Conservation (phyloP, 2,888 invertebrate genomes). For the Euphydryas editha region DNA sequence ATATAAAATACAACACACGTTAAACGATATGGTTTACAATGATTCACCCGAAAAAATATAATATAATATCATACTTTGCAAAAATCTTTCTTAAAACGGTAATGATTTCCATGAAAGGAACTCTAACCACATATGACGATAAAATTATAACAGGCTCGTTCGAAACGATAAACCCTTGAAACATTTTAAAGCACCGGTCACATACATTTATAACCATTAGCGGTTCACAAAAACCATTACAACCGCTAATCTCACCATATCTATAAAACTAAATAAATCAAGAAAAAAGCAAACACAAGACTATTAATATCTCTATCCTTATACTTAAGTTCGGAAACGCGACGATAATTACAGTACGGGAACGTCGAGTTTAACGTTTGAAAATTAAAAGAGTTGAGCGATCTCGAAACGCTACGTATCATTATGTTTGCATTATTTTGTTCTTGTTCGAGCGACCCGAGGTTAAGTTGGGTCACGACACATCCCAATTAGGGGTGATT, state of each 20-base stretch:
- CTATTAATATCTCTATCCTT: slow-evolving; percentile 83
- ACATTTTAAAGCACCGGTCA: slow-evolving; percentile 51
- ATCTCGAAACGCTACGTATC: slow-evolving; percentile 68
- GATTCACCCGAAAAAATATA: slow-evolving; percentile 17
- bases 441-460: slow-evolving; percentile 72
- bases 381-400: slow-evolving; percentile 74
- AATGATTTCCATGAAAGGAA: slow-evolving; percentile 34
- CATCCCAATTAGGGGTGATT: slow-evolving; percentile 82
- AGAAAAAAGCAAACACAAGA: slow-evolving; percentile 75
- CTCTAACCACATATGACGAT: slow-evolving; percentile 35
- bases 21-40: slow-evolving; percentile 9
- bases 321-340: slow-evolving; percentile 76
- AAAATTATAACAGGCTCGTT: slow-evolving; percentile 35
- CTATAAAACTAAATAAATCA: slow-evolving; percentile 79
- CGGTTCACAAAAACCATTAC: slow-evolving; percentile 67
- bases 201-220: slow-evolving; percentile 76
- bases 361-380: slow-evolving; percentile 68
- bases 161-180: slow-evolving; percentile 33
- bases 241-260: slow-evolving; percentile 75
- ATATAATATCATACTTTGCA: slow-evolving; percentile 20
- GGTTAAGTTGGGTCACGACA: slow-evolving; percentile 82
- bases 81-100: slow-evolving; percentile 23
- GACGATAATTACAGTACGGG: slow-evolving; percentile 77
- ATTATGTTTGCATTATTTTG: slow-evolving; percentile 81
- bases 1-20: neutral